Base-by-base conservation (phyloP, 2,113 vertebrate genomes). In the Toxotes jaculatrix region DNA sequence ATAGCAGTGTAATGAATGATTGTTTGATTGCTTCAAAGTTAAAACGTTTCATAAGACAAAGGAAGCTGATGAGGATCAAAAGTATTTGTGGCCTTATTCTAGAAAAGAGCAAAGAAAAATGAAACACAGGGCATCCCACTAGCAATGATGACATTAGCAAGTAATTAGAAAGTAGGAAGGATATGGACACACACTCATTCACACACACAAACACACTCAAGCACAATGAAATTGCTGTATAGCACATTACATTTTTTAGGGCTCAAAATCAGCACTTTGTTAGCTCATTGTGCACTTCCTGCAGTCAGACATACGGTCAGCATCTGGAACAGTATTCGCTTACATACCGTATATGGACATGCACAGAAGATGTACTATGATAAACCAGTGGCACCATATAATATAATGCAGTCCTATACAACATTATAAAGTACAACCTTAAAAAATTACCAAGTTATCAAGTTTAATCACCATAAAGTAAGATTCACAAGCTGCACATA, bases 101-200 rank as follows among this genome's bases (percentile, higher is more conserved):
- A 19, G 43, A 42, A 45, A 65, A 47, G n/a, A 63, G 1, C 21
- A 36, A 65, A 23, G 31, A 42, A 7, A 2, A 68, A 69, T 74
- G 14, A 73, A 62, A 77, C 5, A 9, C 27, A 43, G 42, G 13
- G 56, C 32, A 42, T 1, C 27, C 74, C 40, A 31, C 8, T 8
- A 72, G 65, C 74, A 38, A 16, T 45, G 69, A 61, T 67, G 82
- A 75, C 79, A 67, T 56, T 27, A 74, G 51, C 68, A 86, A 66
- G 31, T 55, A 68, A 77, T 61, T 73, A 63, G 32, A 74, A 40
- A 27, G 36, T 23, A 78, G 69, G 60, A 62, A 74, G 68, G 53
- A 67, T 45, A 47, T 19, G 57, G 40, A 68, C n/a, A 67, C 23
- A n/a, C 47, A 62, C 7, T 67, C 4, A n/a, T 40, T 70, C 34